Percentiles rank a stretch among this genome's conserved stretches.
These are phyloP conservation scores for Orchesella flavescens DNA, from an alignment of 2,888 invertebrate genomes.

Conservation along the genomic window DNA sequence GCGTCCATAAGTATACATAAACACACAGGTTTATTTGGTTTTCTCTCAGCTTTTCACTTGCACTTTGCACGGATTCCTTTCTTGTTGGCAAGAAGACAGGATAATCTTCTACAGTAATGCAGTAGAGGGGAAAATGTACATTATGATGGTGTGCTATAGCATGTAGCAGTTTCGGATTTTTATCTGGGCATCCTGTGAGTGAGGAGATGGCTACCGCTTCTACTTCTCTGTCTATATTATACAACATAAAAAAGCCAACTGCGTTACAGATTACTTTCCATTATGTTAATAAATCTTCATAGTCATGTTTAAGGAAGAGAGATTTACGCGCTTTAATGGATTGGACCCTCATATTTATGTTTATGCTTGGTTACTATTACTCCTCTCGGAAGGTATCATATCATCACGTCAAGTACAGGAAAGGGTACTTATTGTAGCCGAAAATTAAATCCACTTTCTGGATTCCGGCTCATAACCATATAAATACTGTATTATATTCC, in stretches of 20 bases:
- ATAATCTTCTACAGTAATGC: slow-evolving; percentile 70
- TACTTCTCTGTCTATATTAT: too few relatives aligned
- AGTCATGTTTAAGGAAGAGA: background rate
- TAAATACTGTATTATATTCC: too few relatives aligned
- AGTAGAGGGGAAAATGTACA: slow-evolving; percentile 69
- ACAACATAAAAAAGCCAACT: slow-evolving; percentile 36
- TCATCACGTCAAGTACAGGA: too few relatives aligned
- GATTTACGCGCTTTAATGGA: too few relatives aligned
- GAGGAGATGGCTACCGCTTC: background rate
- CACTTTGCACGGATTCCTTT: slow-evolving; percentile 2
- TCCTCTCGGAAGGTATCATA: too few relatives aligned
- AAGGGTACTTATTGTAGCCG: too few relatives aligned
- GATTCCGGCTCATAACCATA: too few relatives aligned
- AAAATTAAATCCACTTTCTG: too few relatives aligned
- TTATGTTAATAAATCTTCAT: slow-evolving; percentile 69
- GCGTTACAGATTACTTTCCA: slow-evolving; percentile 65
- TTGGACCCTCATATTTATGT: too few relatives aligned
- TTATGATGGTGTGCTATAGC: slow-evolving; percentile 46
- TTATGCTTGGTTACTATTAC: too few relatives aligned
- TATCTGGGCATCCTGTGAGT: background rate
- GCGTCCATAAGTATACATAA: too few relatives aligned
- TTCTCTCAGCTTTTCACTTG: slow-evolving; percentile 1
- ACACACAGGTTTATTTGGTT: slow-evolving; percentile 18
- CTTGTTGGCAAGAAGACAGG: slow-evolving; percentile 11
- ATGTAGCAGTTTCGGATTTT: slow-evolving; percentile 1